Percentiles rank a stretch among this genome's conserved stretches.
Conservation (phyloP, 1,140 invertebrate genomes). For the Drosophila punjabiensis region DNA sequence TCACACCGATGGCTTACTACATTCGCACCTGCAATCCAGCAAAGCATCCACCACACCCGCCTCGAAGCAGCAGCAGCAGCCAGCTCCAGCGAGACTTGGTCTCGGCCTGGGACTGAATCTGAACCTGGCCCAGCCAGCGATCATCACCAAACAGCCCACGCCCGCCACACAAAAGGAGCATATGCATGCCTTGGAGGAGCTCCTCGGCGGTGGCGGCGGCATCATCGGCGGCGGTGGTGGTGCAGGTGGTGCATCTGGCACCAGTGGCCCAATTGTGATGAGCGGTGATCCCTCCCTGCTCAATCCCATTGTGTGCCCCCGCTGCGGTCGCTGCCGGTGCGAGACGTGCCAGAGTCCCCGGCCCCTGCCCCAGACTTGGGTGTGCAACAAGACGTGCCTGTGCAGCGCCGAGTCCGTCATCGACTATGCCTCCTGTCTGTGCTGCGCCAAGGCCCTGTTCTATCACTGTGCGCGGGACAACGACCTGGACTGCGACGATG, state of each 20-base stretch:
- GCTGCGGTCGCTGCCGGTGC: conserved; percentile 94
- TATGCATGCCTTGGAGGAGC: conserved; percentile 81
- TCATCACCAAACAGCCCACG: conserved; percentile 88
- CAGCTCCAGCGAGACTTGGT: conserved; percentile 10
- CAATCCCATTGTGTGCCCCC: conserved; percentile 92
- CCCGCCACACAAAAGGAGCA: conserved; percentile 85
- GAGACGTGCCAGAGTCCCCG: conserved; percentile 93
- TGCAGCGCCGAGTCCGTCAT: conserved; percentile 94
- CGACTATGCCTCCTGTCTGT: conserved; percentile 96
- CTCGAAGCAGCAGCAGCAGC: conserved; percentile 53
- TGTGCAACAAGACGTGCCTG: conserved; percentile 94
- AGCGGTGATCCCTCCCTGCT: conserved; percentile 64
- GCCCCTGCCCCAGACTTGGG: conserved; percentile 93
- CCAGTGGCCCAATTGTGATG: conserved; percentile 65
- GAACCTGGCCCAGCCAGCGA: conserved; percentile 38
- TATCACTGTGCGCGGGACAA: conserved; percentile 94
- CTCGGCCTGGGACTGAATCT: conserved; percentile 24
- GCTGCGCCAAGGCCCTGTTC: conserved; percentile 96
- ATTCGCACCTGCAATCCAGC: conserved; percentile 72
- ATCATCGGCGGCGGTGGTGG: conserved; percentile 31
- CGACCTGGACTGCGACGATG: conserved; percentile 90
- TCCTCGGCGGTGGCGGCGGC: conserved; percentile 37
- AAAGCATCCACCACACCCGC: conserved; percentile 59
- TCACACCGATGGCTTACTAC: conserved; percentile 81
- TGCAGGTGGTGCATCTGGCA: conserved; percentile 33